phyloP scores from a whole-genome alignment of 2,113 vertebrate genomes.

The Martes martes region DNA sequence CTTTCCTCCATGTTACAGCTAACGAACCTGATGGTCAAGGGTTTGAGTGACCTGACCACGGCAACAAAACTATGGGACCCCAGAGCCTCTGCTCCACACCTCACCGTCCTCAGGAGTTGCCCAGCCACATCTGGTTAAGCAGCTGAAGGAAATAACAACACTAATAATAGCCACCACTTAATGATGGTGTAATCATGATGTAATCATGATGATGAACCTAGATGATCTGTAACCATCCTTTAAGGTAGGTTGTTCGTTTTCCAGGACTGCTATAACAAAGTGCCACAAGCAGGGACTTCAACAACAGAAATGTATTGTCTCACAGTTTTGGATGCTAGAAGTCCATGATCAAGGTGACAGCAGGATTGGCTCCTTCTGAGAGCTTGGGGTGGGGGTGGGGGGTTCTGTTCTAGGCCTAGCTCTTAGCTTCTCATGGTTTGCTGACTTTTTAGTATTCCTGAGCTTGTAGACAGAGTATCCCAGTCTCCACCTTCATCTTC shows the following conservation, averaged over 20 bases:
- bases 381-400: neutral
- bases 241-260: neutral
- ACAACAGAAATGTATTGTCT: neutral
- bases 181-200: too few relatives aligned
- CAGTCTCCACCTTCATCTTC: neutral
- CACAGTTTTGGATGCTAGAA: neutral
- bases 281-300: neutral
- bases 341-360: neutral
- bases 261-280: neutral
- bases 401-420: neutral
- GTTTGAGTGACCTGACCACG: neutral
- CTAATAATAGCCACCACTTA: neutral
- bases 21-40: neutral
- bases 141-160: neutral
- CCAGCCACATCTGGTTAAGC: neutral
- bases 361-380: neutral
- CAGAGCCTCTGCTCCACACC: neutral
- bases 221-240: neutral
- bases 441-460: neutral
- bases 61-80: neutral
- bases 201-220: neutral
- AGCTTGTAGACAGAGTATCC: neutral
- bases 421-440: neutral
- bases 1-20: neutral
- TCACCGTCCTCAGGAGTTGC: neutral